phyloP scores from a whole-genome alignment of 2,888 invertebrate genomes.

The Torymus aiolomorphi region DNA sequence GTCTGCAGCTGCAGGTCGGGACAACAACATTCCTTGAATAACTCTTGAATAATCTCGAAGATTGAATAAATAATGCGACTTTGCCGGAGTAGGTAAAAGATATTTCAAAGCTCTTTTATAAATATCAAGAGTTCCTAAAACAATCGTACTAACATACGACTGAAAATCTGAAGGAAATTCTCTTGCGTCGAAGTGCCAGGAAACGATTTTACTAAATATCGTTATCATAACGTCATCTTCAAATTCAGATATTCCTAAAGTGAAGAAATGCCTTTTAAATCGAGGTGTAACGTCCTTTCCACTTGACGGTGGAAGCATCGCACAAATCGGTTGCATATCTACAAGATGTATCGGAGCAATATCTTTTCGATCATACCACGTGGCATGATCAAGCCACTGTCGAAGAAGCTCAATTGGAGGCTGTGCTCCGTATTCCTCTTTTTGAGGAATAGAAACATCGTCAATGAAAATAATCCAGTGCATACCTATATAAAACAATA shows the following conservation, averaged over 20 bases:
- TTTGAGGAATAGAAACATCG: slow-evolving; percentile 94
- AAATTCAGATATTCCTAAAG: slow-evolving; percentile 92
- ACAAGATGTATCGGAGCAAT: slow-evolving; percentile 86
- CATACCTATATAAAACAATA: slow-evolving; percentile 78
- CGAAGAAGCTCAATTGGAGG: slow-evolving; percentile 94
- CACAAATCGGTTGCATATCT: slow-evolving; percentile 92
- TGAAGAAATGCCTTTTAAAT: slow-evolving; percentile 89
- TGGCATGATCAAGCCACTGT: slow-evolving; percentile 92
- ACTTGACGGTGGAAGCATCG: slow-evolving; percentile 91
- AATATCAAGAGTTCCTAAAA: slow-evolving; percentile 88
- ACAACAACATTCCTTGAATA: slow-evolving; percentile 92
- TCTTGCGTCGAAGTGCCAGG: slow-evolving; percentile 94
- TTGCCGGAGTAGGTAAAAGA: slow-evolving; percentile 93
- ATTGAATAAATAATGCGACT: slow-evolving; percentile 97
- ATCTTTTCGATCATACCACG: slow-evolving; percentile 92
- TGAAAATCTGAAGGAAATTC: slow-evolving; percentile 94
- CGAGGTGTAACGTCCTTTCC: slow-evolving; percentile 89
- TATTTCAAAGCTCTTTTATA: slow-evolving; percentile 88
- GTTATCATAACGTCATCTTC: slow-evolving; percentile 88
- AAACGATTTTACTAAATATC: slow-evolving; percentile 91
- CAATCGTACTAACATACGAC: slow-evolving; percentile 89
- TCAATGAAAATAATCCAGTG: slow-evolving; percentile 94
- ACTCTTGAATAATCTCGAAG: slow-evolving; percentile 95
- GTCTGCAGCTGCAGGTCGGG: slow-evolving; percentile 83
- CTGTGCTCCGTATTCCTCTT: slow-evolving; percentile 93